Percentiles rank a stretch among this genome's conserved stretches.
Conservation (phyloP, 2,113 vertebrate species). For the Zapornia atra region DNA sequence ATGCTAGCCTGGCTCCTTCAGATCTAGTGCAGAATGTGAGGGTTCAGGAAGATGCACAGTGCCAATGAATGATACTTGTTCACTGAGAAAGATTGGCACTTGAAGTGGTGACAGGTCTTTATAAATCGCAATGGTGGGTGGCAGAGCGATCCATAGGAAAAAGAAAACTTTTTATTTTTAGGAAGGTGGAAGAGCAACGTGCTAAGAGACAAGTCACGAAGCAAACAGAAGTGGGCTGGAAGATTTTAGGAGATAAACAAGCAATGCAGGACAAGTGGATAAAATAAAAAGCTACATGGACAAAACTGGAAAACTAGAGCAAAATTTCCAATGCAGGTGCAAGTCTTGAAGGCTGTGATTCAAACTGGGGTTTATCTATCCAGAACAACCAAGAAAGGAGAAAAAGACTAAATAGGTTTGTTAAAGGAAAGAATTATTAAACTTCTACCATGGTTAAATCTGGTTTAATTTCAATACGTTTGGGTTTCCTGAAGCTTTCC, state of each 20-base stretch:
- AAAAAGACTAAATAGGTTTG: background rate
- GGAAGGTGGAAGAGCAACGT: background rate
- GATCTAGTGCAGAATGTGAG: background rate
- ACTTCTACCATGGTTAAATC: background rate
- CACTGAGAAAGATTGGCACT: background rate
- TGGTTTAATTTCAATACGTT: background rate
- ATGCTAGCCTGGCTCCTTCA: background rate
- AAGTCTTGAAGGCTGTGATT: background rate
- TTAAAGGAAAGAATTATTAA: background rate
- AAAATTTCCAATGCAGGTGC: background rate
- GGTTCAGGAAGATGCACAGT: background rate
- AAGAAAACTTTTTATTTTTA: conserved; percentile 1
- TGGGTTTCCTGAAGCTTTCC: background rate
- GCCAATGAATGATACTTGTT: background rate
- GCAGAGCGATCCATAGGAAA: background rate
- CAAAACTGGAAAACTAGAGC: background rate
- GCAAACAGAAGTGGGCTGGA: background rate
- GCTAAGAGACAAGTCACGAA: background rate
- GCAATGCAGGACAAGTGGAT: background rate
- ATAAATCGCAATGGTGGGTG: background rate
- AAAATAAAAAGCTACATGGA: background rate
- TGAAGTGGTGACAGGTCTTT: background rate
- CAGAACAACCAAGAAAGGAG: background rate
- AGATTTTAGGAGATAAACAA: background rate
- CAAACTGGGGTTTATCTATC: background rate